Evolutionary conservation across 2,888 invertebrate genomes (phyloP).

Genomic region (Cerceris rybyensis): DNA sequence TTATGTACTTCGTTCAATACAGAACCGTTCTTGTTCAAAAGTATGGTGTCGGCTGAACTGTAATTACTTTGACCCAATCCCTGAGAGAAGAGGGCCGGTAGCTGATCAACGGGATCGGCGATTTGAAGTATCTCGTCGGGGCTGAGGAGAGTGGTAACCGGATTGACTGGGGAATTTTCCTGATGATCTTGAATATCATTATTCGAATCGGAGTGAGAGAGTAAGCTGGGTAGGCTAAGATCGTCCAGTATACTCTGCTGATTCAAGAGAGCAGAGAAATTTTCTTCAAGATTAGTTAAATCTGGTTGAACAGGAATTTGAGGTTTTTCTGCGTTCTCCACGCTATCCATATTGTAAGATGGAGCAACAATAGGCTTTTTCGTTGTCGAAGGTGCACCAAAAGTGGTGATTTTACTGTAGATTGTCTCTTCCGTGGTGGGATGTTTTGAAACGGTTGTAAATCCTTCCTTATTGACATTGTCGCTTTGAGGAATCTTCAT

Average conservation of each 20-base stretch:
- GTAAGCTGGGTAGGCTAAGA: slow-evolving; percentile 72
- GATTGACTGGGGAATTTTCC: slow-evolving; percentile 59
- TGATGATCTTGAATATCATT: slow-evolving; percentile 71
- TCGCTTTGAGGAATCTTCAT: slow-evolving; percentile 37
- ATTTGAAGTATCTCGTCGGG: slow-evolving; percentile 80
- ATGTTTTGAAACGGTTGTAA: slow-evolving; percentile 44
- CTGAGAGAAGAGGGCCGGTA: slow-evolving; percentile 78
- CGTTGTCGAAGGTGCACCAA: slow-evolving; percentile 68
- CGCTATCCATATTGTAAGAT: slow-evolving; percentile 79
- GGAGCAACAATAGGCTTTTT: slow-evolving; percentile 69
- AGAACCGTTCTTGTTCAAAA: slow-evolving; percentile 81
- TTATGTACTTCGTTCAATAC: slow-evolving; percentile 78
- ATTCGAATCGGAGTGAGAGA: slow-evolving; percentile 72
- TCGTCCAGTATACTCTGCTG: slow-evolving; percentile 76
- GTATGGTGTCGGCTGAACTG: slow-evolving; percentile 79
- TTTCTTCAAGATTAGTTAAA: slow-evolving; percentile 66
- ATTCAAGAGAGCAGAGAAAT: slow-evolving; percentile 72
- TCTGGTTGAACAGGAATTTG: slow-evolving; percentile 58
- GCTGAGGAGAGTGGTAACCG: slow-evolving; percentile 75
- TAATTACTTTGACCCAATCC: slow-evolving; percentile 74
- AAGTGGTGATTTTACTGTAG: slow-evolving; percentile 72
- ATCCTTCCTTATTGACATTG: slow-evolving; percentile 33
- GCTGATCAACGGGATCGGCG: slow-evolving; percentile 79
- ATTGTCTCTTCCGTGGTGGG: slow-evolving; percentile 34
- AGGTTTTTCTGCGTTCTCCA: slow-evolving; percentile 80